These are phyloP conservation scores for Allophyes oxyacanthae DNA, from an alignment of 2,888 invertebrate genomes.

Conservation along the genomic window DNA sequence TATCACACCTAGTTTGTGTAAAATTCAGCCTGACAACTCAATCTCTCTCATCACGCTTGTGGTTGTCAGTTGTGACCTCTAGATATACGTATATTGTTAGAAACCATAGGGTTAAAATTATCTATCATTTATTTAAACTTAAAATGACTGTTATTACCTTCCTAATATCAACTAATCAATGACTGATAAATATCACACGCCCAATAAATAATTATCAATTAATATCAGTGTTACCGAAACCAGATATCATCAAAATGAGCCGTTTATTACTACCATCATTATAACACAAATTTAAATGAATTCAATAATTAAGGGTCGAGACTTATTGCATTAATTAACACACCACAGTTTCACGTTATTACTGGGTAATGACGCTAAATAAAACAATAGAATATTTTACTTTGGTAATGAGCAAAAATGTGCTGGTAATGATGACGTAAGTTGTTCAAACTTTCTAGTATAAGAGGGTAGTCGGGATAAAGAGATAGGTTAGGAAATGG, in stretches of 20 bases:
- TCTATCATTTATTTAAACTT: too few species aligned
- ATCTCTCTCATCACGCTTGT: too few species aligned
- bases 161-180: too few species aligned
- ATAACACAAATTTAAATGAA: slow-evolving; percentile 30
- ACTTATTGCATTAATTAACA: slow-evolving; percentile 47
- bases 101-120: too few species aligned
- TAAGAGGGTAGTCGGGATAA: slow-evolving; percentile 11
- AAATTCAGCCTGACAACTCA: too few species aligned
- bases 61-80: too few species aligned
- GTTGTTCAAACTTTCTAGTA: slow-evolving; percentile 30
- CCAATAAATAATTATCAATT: slow-evolving; percentile 5
- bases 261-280: slow-evolving; percentile 25
- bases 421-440: slow-evolving; percentile 48
- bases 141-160: too few species aligned
- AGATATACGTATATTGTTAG: too few species aligned
- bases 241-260: slow-evolving; percentile 18
- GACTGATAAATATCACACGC: too few species aligned
- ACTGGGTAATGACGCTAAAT: slow-evolving; percentile 40
- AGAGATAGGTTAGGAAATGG: slow-evolving; percentile 10
- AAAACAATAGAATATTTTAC: slow-evolving; percentile 38
- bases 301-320: slow-evolving; percentile 35
- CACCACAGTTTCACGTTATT: slow-evolving; percentile 39
- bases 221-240: slow-evolving; percentile 13
- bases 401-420: slow-evolving; percentile 42
- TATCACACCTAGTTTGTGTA: too few species aligned